Base-by-base conservation (phyloP, 2,797 vertebrate genomes). In the Allenopithecus nigroviridis region DNA sequence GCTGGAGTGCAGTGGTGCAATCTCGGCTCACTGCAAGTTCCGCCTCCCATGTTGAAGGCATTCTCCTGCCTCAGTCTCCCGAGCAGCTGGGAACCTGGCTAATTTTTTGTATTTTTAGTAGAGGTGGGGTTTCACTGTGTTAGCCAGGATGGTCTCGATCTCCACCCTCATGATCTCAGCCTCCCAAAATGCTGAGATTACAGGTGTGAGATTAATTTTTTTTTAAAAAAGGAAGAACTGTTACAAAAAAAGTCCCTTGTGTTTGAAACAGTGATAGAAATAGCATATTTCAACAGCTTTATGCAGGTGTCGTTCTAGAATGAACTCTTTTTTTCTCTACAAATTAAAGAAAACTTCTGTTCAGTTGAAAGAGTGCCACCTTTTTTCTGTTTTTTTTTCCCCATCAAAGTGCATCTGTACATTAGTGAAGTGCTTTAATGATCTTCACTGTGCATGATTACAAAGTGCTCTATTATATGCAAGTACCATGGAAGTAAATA, bases 191-290 rank as follows among this genome's bases (percentile, higher is more conserved):
- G 53, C 53, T 55, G 53, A 55, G 2, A 55, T 55, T 55, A 22
- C 53, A 55, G 53, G 21, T 3, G 8, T 55, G 53, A 55, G 53
- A 21, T 22, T 55, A 55, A 55, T 46, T 55, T 55, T 55, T 53
- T 55, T 55, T 55, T 8, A 0, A 64, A 64, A n/a, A n/a, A 68
- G 7, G 30, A n/a, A n/a, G 30, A 68, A 68, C 30, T 68, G 30
- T 68, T 17, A 68, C 30, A 1, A 8, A 68, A 68, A 97, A 98
- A 97, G 98, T 98, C 95, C 85, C 97, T 98, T 95, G 96, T 94
- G 98, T 98, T 98, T 97, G 97, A 98, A 98, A 96, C 96, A 96
- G 97, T 97, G 97, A 94, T 97, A 97, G 97, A 98, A 98, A 98
- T 74, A 92, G 91, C 70, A 84, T 91, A 96, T 79, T 88, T 95